Evolutionary conservation across 2,797 vertebrate species (phyloP), one percentile per base, ranked within the genome.

Genomic region (Catamblyrhynchus diadema): DNA sequence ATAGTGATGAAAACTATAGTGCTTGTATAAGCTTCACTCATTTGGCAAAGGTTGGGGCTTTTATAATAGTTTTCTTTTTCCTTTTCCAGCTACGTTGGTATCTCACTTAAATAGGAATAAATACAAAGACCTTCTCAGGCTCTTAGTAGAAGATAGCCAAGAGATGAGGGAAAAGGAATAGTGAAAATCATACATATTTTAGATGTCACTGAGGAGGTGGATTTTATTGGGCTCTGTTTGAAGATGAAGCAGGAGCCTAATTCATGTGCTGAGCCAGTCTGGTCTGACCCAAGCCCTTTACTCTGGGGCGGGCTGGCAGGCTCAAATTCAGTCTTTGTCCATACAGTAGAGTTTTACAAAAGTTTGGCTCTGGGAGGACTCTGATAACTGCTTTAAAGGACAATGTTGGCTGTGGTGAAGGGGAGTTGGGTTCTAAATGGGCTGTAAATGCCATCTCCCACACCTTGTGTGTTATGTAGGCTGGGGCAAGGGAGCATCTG

Each of bases 221-320:
- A 33, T 54, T 87, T 88, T 37, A 12, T 62, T 27, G 24, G 13
- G 60, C 41, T 81, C 37, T 64, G 19, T 78, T 60, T 78, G 78
- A 86, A 91, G 75, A 83, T 79, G 39, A 94, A 86, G 25, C 39
- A 47, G 45, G 28, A 70, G 21, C 32, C n/a, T 94, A 84, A 70
- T 67, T 2, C 9, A 14, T 75, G 35, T 85, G 53, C 94, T 71
- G 25, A 45, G 17, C 23, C 24, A 28, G 41, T 59, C 45, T 77
- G 42, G 25, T 73, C 48, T 94, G 54, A 91, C 32, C n/a, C 41
- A 66, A 78, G 32, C 27, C 27, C 17, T 94, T 89, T 79, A 14
- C 79, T 66, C 9, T 41, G 53, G 18, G 33, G 4, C 67, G 37
- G 82, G 12, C 25, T 88, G 39, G 37, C 60, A 88, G 42, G 27